Conservation (phyloP, 2,113 vertebrate species). For the Coregonus clupeaformis region DNA sequence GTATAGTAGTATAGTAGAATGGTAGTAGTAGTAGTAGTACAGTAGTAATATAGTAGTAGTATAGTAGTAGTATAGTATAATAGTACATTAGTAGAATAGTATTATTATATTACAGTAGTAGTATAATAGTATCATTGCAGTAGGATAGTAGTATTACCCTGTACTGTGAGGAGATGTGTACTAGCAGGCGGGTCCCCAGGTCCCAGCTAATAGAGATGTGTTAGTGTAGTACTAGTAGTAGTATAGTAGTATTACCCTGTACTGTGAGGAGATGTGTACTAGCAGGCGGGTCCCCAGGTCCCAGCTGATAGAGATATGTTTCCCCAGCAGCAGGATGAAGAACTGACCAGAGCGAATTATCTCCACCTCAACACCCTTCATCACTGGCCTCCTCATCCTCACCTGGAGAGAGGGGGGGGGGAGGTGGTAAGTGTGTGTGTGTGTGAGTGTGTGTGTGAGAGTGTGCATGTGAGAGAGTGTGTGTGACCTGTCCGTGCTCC, state of each 20-base stretch:
- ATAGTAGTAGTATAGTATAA: too few relatives aligned
- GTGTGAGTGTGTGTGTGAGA: background rate
- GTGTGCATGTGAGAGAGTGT: background rate
- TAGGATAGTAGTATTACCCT: conserved; percentile 66
- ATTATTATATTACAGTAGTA: too few relatives aligned
- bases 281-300: conserved; percentile 82
- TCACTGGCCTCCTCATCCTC: conserved; percentile 79
- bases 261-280: conserved; percentile 81
- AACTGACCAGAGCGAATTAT: conserved; percentile 85
- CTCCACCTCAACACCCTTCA: conserved; percentile 77
- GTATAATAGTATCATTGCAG: too few relatives aligned
- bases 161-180: conserved; percentile 83
- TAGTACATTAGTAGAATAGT: background rate
- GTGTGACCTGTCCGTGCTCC: conserved; percentile 78
- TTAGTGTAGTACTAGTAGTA: too few relatives aligned
- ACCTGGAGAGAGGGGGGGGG: conserved; percentile 71
- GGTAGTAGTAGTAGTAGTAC: background rate
- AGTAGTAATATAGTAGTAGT: background rate
- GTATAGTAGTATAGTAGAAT: background rate
- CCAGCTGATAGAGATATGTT: conserved; percentile 85
- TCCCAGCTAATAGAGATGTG: conserved; percentile 89
- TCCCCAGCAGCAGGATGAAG: conserved; percentile 82
- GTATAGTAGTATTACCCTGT: conserved; percentile 72
- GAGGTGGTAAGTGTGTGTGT: background rate
- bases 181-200: conserved; percentile 76